Evolutionary conservation across 2,113 vertebrate species (phyloP).

Genomic region (Psephotus haematonotus): DNA sequence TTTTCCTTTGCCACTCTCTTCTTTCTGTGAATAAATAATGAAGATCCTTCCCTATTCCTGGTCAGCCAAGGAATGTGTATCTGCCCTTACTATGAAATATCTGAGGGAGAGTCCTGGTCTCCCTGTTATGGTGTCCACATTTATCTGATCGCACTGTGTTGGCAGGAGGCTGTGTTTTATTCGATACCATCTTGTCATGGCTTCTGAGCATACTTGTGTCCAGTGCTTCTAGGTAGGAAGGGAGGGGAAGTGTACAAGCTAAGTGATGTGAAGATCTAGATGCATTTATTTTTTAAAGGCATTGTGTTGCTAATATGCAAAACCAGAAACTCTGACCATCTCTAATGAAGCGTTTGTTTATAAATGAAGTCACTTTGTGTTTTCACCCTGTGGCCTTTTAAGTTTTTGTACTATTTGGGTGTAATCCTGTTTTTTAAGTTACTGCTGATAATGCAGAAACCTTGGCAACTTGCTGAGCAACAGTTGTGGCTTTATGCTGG

Average conservation of each 20-base stretch:
- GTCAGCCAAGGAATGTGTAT: not conserved
- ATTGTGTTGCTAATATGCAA: not conserved
- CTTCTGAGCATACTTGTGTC: not conserved
- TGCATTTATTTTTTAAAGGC: not conserved
- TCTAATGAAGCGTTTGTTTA: not conserved
- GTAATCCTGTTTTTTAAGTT: not conserved
- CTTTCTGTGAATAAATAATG: not conserved
- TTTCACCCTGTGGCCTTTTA: not conserved
- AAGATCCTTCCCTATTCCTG: not conserved
- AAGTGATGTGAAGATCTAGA: not conserved
- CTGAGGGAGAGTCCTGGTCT: not conserved
- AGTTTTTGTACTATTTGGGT: not conserved
- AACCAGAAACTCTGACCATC: not conserved
- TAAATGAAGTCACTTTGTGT: not conserved
- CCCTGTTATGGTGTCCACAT: fast-evolving
- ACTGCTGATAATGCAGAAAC: not conserved
- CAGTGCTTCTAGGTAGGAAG: not conserved
- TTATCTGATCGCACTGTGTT: not conserved
- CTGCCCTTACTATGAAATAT: not conserved
- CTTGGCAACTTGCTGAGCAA: conserved; percentile 1
- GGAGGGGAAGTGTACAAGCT: not conserved
- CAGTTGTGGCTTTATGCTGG: conserved; percentile 1
- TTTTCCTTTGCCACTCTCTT: not conserved
- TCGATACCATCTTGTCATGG: not conserved
- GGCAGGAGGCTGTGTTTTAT: not conserved